Percentiles rank a stretch among this genome's conserved stretches.
phyloP scores from a whole-genome alignment of 2,888 invertebrate species.

The Caenorhabditis zanzibari region DNA sequence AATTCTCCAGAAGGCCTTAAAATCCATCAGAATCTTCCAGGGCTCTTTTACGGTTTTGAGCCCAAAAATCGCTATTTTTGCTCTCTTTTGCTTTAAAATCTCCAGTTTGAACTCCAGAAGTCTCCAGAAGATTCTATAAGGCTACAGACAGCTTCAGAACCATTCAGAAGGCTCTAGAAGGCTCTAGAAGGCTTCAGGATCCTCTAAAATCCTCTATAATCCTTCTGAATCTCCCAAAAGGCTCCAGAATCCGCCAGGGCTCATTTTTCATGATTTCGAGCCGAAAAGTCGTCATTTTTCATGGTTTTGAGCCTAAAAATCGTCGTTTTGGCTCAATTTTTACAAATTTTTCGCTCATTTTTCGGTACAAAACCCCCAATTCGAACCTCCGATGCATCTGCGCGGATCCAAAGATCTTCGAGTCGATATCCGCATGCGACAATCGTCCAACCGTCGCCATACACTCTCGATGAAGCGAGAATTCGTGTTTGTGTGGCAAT shows the following conservation, averaged over 20 bases:
- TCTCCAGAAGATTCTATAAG: too few species aligned
- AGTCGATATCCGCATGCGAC: slow-evolving; percentile 80
- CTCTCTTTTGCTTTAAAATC: too few species aligned
- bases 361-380: not conserved
- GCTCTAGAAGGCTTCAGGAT: too few species aligned
- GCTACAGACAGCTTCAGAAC: too few species aligned
- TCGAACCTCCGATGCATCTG: slow-evolving; percentile 81
- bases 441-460: slow-evolving; percentile 83
- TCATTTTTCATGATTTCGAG: slow-evolving; percentile 1
- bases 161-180: too few species aligned
- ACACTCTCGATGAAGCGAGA: slow-evolving; percentile 80
- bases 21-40: too few species aligned
- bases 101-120: too few species aligned
- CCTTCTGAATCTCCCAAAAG: not conserved
- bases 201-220: not conserved
- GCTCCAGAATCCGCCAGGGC: too few species aligned
- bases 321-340: not conserved
- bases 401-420: slow-evolving; percentile 81
- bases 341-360: not conserved
- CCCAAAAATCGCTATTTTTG: too few species aligned
- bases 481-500: slow-evolving; percentile 82
- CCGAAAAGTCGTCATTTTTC: not conserved
- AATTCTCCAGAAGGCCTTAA: too few species aligned
- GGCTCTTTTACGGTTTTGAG: too few species aligned
- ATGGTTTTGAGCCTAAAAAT: not conserved